Percentiles rank a stretch among this genome's conserved stretches.
These are phyloP conservation scores for Pseudanteris insignis DNA, from an alignment of 2,888 invertebrate species.

Conservation along the genomic window DNA sequence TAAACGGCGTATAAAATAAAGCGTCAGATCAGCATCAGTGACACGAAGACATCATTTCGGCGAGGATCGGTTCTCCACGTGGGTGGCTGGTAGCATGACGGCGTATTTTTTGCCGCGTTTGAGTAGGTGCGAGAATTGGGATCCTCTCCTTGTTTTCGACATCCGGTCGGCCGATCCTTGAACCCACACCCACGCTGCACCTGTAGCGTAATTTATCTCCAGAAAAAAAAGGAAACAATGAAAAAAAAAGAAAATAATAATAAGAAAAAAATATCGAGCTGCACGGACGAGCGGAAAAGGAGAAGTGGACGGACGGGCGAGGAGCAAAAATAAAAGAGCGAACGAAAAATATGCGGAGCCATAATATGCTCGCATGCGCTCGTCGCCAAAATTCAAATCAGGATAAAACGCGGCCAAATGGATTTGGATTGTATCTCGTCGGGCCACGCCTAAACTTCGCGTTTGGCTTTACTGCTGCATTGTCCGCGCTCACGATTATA, in stretches of 20 bases:
- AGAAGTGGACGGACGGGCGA: not conserved
- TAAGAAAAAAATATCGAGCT: no score
- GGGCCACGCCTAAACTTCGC: no score
- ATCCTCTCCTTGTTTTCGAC: slow-evolving; percentile 45
- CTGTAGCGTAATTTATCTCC: slow-evolving; percentile 44
- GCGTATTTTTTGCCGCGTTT: slow-evolving; percentile 37
- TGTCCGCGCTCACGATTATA: no score
- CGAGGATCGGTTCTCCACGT: slow-evolving; percentile 19
- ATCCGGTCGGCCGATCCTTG: slow-evolving; percentile 42
- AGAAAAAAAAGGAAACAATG: slow-evolving; percentile 19
- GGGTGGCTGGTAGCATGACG: slow-evolving; percentile 45
- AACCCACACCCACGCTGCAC: slow-evolving; percentile 45
- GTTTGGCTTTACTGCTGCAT: no score
- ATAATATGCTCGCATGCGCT: not conserved
- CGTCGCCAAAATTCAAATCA: no score
- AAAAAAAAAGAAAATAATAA: no score
- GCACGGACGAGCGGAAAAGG: slow-evolving; percentile 7
- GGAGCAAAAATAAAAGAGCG: not conserved
- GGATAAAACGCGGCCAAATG: no score
- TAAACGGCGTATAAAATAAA: no score
- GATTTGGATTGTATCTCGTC: no score
- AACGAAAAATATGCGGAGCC: slow-evolving; percentile 5
- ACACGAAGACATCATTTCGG: slow-evolving; percentile 14
- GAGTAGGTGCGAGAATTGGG: slow-evolving; percentile 47
- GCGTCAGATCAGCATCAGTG: slow-evolving; percentile 5